phyloP scores from a whole-genome alignment of 2,888 invertebrate genomes.

The Eugnorisma glareosa region DNA sequence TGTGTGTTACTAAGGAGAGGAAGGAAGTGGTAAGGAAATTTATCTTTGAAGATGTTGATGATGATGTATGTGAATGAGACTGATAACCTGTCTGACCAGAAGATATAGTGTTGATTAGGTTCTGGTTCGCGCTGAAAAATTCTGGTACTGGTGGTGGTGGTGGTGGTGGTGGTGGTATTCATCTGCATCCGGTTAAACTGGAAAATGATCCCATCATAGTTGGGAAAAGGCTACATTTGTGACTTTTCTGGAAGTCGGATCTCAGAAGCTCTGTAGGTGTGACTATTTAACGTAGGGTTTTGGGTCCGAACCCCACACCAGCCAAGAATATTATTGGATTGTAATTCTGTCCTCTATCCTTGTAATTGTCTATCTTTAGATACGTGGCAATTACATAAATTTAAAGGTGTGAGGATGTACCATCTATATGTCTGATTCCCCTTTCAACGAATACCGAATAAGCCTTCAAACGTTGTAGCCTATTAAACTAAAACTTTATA shows the following conservation, averaged over 20 bases:
- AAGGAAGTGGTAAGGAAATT: conserved; percentile 80
- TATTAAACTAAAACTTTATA: background rate
- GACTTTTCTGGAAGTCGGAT: background rate
- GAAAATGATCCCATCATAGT: background rate
- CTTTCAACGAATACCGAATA: background rate
- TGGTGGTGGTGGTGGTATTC: too few relatives aligned
- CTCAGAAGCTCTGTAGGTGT: background rate
- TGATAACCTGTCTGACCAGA: background rate
- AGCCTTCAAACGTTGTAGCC: background rate
- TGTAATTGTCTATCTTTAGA: background rate
- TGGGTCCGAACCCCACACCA: background rate
- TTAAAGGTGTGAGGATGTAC: background rate
- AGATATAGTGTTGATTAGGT: background rate
- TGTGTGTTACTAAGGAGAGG: conserved; percentile 80
- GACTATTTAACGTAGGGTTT: background rate
- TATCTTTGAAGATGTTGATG: background rate
- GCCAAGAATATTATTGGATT: background rate
- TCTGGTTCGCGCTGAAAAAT: too few relatives aligned
- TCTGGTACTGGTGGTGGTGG: too few relatives aligned
- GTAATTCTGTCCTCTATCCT: background rate
- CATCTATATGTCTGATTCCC: background rate
- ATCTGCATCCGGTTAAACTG: background rate
- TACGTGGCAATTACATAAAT: background rate
- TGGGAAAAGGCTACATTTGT: background rate
- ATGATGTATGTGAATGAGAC: background rate